Conservation (phyloP, 1,140 invertebrate genomes). For the Whitmania pigra region DNA sequence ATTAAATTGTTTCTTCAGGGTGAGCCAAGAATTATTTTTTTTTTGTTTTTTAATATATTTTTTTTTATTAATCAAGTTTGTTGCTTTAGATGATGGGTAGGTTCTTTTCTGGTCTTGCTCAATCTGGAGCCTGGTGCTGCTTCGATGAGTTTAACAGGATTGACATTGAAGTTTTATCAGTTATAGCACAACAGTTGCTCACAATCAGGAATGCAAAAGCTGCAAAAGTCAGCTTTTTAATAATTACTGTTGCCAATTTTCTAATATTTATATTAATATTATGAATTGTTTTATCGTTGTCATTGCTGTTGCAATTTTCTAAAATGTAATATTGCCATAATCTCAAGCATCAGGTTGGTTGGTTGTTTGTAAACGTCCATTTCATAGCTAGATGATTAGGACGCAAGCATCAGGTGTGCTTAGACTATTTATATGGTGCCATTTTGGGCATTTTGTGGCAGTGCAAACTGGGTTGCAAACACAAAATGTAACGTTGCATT, state of each 20-base stretch:
- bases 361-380: too few relatives aligned
- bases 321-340: background rate
- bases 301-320: background rate
- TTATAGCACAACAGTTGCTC: constrained; percentile 47
- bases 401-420: too few relatives aligned
- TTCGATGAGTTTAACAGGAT: constrained; percentile 85
- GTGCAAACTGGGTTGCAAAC: too few relatives aligned
- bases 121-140: constrained; percentile 78
- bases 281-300: background rate
- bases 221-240: constrained; percentile 45
- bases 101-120: constrained; percentile 68
- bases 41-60: background rate
- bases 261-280: background rate
- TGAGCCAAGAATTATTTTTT: background rate
- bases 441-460: too few relatives aligned
- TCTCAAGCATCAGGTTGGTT: too few relatives aligned
- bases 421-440: too few relatives aligned
- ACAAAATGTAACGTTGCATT: too few relatives aligned
- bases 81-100: constrained; percentile 70
- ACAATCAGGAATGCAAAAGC: constrained; percentile 47
- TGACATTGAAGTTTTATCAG: constrained; percentile 75
- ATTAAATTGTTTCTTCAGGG: background rate
- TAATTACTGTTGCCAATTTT: too few relatives aligned
- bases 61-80: constrained; percentile 39
- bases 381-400: too few relatives aligned